Evolutionary conservation across 1,140 invertebrate species (phyloP).

Genomic region (Drosophila kanapiae): DNA sequence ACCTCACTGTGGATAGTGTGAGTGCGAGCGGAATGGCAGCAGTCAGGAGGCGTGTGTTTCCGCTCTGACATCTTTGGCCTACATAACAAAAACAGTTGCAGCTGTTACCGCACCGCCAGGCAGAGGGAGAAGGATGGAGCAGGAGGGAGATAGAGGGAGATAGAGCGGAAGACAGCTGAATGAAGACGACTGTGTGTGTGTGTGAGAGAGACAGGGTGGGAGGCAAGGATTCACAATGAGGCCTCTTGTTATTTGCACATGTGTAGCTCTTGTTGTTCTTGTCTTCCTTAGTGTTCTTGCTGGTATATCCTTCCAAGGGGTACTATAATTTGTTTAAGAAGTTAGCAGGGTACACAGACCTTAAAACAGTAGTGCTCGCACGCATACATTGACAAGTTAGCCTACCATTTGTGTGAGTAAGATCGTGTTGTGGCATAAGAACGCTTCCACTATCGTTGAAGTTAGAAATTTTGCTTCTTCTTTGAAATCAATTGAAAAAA

Average conservation of each 20-base stretch:
- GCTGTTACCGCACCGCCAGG: constrained; percentile 57
- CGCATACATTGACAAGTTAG: too few relatives aligned
- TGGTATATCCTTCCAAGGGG: constrained; percentile 1
- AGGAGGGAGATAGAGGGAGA: constrained; percentile 1
- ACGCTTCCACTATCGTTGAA: too few relatives aligned
- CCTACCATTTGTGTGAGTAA: too few relatives aligned
- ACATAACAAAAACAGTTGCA: constrained; percentile 81
- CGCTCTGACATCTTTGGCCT: constrained; percentile 68
- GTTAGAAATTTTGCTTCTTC: too few relatives aligned
- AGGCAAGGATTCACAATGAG: constrained; percentile 40
- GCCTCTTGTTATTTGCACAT: constrained; percentile 68
- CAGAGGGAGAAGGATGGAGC: not conserved
- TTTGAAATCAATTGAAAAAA: too few relatives aligned
- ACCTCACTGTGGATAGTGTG: constrained; percentile 3
- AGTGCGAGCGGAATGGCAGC: constrained; percentile 44
- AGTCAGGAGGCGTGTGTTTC: constrained; percentile 41
- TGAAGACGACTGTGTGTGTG: not conserved
- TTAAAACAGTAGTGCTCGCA: too few relatives aligned
- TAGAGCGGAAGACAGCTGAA: constrained; percentile 3
- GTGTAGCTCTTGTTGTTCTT: constrained; percentile 44
- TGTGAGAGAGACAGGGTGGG: not conserved
- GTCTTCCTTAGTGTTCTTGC: constrained; percentile 26
- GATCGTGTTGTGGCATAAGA: too few relatives aligned
- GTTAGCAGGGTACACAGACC: not conserved
- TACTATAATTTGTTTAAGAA: not conserved